Evolutionary conservation across 2,797 vertebrate species (phyloP).

Genomic region (Onychomys torridus): DNA sequence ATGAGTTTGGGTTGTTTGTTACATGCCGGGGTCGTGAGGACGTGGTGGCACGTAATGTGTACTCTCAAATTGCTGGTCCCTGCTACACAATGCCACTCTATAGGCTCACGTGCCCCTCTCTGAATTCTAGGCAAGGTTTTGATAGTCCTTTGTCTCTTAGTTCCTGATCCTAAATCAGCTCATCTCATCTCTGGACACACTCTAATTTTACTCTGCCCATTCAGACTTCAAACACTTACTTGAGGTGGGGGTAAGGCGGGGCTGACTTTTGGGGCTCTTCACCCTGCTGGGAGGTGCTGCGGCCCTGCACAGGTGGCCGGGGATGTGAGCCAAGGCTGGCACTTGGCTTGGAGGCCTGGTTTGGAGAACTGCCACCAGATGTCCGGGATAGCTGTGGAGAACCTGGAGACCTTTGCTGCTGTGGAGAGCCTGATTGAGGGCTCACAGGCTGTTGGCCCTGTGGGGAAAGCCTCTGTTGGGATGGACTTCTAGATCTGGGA

Average conservation of each 20-base stretch:
- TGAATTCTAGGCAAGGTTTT: not conserved
- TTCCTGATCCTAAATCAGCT: not conserved
- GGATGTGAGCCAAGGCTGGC: conserved; percentile 87
- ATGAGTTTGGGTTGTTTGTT: not conserved
- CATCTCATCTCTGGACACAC: not conserved
- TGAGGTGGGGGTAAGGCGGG: conserved; percentile 91
- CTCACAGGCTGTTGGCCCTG: conserved; percentile 90
- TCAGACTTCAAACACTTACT: conserved; percentile 88
- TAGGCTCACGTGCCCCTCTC: not conserved
- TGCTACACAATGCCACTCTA: not conserved
- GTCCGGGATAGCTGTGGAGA: conserved; percentile 95
- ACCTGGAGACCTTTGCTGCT: conserved; percentile 94
- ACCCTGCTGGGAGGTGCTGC: conserved; percentile 84
- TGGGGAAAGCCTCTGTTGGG: conserved; percentile 89
- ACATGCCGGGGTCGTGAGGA: fast-evolving
- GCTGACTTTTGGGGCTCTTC: conserved; percentile 90
- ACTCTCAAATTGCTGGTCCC: not conserved
- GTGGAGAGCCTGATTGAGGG: conserved; percentile 91
- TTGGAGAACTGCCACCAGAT: conserved; percentile 91
- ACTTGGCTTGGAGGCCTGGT: conserved; percentile 93
- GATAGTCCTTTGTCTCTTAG: not conserved
- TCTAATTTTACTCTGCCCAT: not conserved
- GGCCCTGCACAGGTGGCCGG: conserved; percentile 87
- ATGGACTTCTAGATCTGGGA: conserved; percentile 83
- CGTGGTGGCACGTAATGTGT: not conserved